These are phyloP conservation scores for Papilio polytes DNA, from an alignment of 1,140 invertebrate genomes.

Conservation along the genomic window DNA sequence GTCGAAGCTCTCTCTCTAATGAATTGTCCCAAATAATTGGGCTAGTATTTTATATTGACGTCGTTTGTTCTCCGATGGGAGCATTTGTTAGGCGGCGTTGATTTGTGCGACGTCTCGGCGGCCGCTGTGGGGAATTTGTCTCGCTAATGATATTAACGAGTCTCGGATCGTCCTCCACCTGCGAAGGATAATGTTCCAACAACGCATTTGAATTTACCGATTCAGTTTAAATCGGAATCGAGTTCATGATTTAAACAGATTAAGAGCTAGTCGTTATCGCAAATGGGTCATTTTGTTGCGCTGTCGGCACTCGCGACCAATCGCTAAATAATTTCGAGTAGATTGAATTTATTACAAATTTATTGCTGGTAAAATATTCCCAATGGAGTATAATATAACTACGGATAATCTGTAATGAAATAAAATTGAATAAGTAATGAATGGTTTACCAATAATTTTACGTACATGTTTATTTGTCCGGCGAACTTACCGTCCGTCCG, in stretches of 20 bases:
- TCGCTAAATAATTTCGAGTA: conserved; percentile 36
- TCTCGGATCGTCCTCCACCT: conserved; percentile 56
- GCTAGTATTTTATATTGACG: conserved; percentile 79
- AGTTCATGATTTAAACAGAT: conserved; percentile 30
- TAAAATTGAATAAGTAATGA: conserved; percentile 37
- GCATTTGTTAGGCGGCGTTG: conserved; percentile 76
- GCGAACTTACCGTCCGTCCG: no score
- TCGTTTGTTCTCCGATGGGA: conserved; percentile 77
- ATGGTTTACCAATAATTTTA: conserved; percentile 27
- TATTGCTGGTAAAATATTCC: neutral
- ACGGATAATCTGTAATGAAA: conserved; percentile 30
- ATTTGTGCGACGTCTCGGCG: conserved; percentile 78
- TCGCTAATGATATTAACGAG: conserved; percentile 62
- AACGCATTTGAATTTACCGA: conserved; percentile 39
- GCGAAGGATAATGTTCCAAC: conserved; percentile 42
- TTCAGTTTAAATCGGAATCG: conserved; percentile 19
- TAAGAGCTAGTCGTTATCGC: conserved; percentile 36
- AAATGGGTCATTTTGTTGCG: conserved; percentile 38
- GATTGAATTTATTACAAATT: conserved; percentile 37
- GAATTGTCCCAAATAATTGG: conserved; percentile 83
- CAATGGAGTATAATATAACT: conserved; percentile 6
- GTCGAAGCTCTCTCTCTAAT: conserved; percentile 74
- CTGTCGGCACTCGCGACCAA: conserved; percentile 15
- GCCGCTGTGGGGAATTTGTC: conserved; percentile 56
- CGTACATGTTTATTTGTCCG: conserved; percentile 16